These are phyloP conservation scores for Chiridota heheva DNA, from an alignment of 35 echinoderm and acorn worm species.

Conservation along the genomic window DNA sequence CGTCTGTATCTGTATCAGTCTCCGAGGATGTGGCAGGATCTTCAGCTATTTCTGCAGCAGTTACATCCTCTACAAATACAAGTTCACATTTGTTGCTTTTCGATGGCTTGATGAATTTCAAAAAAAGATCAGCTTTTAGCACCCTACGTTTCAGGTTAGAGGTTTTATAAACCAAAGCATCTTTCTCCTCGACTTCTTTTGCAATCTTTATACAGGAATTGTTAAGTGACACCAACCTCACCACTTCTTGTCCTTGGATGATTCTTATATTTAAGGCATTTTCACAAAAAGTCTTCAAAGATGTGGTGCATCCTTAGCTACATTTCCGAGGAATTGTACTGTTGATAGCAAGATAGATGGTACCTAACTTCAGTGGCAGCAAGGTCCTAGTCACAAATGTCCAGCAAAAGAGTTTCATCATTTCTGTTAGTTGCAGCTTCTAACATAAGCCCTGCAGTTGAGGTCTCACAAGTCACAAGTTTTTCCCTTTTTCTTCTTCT, in stretches of 20 bases:
- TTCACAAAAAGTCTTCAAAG: too few relatives aligned
- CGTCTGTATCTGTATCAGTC: too few relatives aligned
- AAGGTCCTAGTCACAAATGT: not conserved
- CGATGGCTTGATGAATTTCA: slow-evolving; percentile 53
- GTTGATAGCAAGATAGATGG: slow-evolving; percentile 8
- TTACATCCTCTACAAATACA: too few relatives aligned
- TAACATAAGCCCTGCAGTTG: not conserved
- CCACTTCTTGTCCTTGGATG: too few relatives aligned
- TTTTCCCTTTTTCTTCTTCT: slow-evolving; percentile 9
- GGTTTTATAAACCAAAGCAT: slow-evolving; percentile 37
- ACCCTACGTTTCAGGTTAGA: slow-evolving; percentile 41
- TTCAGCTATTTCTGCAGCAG: too few relatives aligned
- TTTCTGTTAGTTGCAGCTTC: not conserved
- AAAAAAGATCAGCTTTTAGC: slow-evolving; percentile 38
- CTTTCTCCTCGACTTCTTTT: slow-evolving; percentile 12
- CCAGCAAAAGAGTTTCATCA: slow-evolving; percentile 4
- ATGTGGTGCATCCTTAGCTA: too few relatives aligned
- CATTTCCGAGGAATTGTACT: not conserved
- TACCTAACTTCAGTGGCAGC: slow-evolving; percentile 20
- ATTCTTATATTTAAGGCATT: too few relatives aligned
- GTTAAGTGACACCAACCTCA: too few relatives aligned
- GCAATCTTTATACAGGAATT: slow-evolving; percentile 29
- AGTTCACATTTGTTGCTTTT: slow-evolving; percentile 41
- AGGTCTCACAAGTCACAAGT: not conserved
- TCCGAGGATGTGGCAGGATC: too few relatives aligned